A percentile compares a stretch with the other conserved stretches of the same genome.
Conservation (phyloP, 2,113 vertebrate species). For the Saguinus midas region DNA sequence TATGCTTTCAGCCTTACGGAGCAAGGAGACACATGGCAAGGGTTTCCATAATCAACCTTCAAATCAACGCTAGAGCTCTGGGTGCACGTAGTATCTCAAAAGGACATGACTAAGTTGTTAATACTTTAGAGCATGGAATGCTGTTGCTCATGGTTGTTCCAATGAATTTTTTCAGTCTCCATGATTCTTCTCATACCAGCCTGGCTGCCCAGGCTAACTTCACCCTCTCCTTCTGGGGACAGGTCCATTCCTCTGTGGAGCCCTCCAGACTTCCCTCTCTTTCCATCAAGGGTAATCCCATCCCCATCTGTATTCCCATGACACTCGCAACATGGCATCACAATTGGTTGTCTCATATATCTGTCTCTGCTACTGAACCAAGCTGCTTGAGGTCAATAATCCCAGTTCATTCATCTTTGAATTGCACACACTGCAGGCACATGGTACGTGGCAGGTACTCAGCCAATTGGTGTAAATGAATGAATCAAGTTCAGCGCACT, state of each 20-base stretch:
- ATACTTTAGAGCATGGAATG: background rate
- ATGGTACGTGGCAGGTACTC: background rate
- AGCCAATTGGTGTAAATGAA: background rate
- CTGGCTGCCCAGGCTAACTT: background rate
- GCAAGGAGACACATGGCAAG: background rate
- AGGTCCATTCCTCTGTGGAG: background rate
- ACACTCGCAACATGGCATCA: too few species aligned
- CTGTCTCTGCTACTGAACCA: background rate
- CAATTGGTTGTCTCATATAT: fast-evolving
- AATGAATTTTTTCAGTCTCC: background rate
- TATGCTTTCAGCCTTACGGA: fast-evolving
- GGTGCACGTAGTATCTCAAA: background rate
- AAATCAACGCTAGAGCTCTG: background rate
- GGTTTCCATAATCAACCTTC: background rate
- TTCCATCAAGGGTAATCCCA: background rate
- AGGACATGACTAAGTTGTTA: background rate
- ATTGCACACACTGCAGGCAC: too few species aligned
- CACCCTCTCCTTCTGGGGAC: background rate
- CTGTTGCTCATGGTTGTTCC: background rate
- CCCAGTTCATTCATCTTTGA: background rate
- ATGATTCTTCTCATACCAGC: background rate
- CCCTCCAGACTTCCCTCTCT: background rate
- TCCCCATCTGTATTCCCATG: background rate
- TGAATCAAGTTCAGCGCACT: background rate
- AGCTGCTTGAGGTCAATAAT: background rate